phyloP scores from a whole-genome alignment of 2,797 vertebrate species.

The Rousettus madagascariensis region DNA sequence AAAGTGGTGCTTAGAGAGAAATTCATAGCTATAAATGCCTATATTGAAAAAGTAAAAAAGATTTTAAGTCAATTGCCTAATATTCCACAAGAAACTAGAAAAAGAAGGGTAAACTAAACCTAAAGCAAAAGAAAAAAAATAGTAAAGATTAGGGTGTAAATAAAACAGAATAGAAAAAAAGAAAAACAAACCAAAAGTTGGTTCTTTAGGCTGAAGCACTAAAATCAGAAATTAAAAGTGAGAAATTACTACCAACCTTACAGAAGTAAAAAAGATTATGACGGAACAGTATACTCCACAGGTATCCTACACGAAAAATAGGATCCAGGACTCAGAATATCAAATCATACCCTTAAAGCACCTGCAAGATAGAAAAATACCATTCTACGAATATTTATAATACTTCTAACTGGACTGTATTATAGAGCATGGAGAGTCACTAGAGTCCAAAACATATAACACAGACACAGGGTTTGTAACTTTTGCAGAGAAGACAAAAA shows the following conservation, averaged over 20 bases:
- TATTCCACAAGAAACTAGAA: background rate
- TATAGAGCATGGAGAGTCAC: background rate
- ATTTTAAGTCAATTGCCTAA: background rate
- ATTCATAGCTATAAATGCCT: background rate
- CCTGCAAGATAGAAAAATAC: background rate
- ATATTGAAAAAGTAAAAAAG: background rate
- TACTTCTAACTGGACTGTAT: background rate
- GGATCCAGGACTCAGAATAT: background rate
- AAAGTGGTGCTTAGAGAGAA: background rate
- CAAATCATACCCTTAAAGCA: background rate
- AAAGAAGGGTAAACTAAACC: background rate
- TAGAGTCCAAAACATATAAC: background rate
- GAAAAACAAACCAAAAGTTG: background rate
- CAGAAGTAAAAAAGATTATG: background rate
- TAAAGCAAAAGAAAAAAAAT: background rate
- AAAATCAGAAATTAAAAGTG: background rate
- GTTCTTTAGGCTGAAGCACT: background rate
- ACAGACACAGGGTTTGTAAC: background rate
- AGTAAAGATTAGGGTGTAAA: background rate
- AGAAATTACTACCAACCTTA: background rate
- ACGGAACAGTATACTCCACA: background rate
- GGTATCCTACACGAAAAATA: background rate
- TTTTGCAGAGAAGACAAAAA: slow-evolving; percentile 29
- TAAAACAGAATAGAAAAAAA: background rate
- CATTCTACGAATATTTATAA: background rate